These are phyloP conservation scores for Aspidiotus destructor DNA, from an alignment of 2,888 invertebrate species.

Conservation along the genomic window DNA sequence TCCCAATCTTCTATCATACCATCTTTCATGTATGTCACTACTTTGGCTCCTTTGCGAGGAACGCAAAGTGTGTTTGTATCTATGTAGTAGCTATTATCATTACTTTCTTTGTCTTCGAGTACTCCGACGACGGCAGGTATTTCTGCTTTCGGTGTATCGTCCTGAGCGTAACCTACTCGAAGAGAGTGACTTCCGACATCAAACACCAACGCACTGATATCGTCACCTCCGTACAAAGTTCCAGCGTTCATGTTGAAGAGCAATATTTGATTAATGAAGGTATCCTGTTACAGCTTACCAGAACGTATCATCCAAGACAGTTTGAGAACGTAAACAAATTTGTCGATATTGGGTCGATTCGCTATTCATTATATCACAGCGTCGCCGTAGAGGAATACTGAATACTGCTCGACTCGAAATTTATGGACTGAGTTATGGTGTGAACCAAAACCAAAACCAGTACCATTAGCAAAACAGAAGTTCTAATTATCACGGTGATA, in stretches of 20 bases:
- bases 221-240: conserved; percentile 89
- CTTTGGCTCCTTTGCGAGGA: conserved; percentile 76
- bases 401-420: too few species aligned
- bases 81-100: conserved; percentile 68
- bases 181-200: conserved; percentile 89
- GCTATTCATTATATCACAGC: too few species aligned
- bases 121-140: conserved; percentile 88
- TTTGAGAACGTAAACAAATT: too few species aligned
- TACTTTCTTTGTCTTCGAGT: conserved; percentile 54
- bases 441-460: too few species aligned
- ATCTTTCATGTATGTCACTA: conserved; percentile 88
- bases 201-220: conserved; percentile 95
- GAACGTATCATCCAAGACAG: too few species aligned
- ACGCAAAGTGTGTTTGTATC: conserved; percentile 89
- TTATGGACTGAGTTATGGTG: too few species aligned
- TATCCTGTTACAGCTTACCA: too few species aligned
- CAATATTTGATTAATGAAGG: too few species aligned
- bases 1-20: conserved; percentile 99
- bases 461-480: too few species aligned
- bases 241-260: conserved; percentile 36
- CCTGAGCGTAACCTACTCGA: conserved; percentile 89
- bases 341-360: too few species aligned
- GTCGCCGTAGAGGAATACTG: too few species aligned
- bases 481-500: too few species aligned
- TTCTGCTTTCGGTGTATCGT: conserved; percentile 98